phyloP scores from a whole-genome alignment of 2,113 vertebrate species.

The Syngnathus floridae region DNA sequence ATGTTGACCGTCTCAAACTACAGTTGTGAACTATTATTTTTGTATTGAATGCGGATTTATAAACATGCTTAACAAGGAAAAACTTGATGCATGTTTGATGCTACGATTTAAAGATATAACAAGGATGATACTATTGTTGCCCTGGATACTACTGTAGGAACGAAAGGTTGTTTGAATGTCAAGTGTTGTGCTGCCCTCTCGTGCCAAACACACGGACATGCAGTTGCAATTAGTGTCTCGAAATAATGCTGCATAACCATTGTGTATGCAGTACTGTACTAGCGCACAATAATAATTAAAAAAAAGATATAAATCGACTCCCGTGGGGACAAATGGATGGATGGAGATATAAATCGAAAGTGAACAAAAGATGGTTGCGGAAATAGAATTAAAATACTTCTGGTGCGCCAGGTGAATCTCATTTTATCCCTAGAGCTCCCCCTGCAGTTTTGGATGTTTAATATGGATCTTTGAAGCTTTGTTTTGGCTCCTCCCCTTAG shows the following conservation, averaged over 20 bases:
- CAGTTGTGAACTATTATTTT: background rate
- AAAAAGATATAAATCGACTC: background rate
- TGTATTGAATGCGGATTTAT: background rate
- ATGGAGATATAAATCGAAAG: background rate
- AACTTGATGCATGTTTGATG: background rate
- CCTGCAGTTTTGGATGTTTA: background rate
- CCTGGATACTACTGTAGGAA: background rate
- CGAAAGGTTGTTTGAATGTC: background rate
- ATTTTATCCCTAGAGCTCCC: background rate
- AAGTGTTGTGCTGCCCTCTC: background rate
- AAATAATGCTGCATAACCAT: too few species aligned
- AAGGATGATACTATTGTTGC: background rate
- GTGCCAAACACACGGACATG: background rate
- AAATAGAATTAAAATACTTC: background rate
- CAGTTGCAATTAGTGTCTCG: background rate
- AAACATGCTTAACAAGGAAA: background rate
- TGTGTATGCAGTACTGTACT: too few species aligned
- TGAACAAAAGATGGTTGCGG: background rate
- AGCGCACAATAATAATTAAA: background rate
- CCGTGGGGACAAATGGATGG: too few species aligned
- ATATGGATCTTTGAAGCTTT: background rate
- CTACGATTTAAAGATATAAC: background rate
- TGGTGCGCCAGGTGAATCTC: background rate
- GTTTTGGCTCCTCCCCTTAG: background rate
- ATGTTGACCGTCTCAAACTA: background rate